These are phyloP conservation scores for Hydractinia echinata DNA, from an alignment of 30 jellyfish, hydroid and myxozoan species.

Conservation along the genomic window DNA sequence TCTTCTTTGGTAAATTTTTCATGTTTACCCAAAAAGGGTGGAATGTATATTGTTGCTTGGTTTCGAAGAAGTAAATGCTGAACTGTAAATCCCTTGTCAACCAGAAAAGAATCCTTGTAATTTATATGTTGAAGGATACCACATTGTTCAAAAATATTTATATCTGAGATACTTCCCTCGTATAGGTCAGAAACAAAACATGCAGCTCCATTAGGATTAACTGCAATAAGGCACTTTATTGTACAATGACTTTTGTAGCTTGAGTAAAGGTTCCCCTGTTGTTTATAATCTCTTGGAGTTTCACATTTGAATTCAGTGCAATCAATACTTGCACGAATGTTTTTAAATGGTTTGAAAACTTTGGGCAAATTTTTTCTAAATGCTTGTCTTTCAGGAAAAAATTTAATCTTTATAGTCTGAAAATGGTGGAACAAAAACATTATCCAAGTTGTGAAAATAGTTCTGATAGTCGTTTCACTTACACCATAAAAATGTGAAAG, in stretches of 20 bases:
- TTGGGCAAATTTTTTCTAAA: no score
- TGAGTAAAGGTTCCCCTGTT: conserved; percentile 49
- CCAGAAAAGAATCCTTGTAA: no score
- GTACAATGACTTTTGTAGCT: conserved; percentile 50
- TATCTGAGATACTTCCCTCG: conserved; percentile 72
- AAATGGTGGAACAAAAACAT: no score
- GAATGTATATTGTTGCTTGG: no score
- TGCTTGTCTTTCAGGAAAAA: no score
- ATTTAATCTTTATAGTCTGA: no score
- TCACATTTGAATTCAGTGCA: conserved; percentile 43
- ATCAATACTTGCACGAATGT: conserved; percentile 35
- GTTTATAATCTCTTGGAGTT: conserved; percentile 50
- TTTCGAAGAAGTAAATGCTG: no score
- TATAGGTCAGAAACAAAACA: conserved; percentile 56
- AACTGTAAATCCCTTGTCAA: no score
- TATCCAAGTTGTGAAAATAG: conserved; percentile 28
- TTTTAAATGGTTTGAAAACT: conserved; percentile 22
- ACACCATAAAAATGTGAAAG: conserved; percentile 36
- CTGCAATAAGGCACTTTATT: conserved; percentile 48
- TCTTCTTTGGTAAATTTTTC: conserved; percentile 43
- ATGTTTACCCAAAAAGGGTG: conserved; percentile 35
- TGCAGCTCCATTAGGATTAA: conserved; percentile 55
- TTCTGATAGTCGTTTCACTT: conserved; percentile 24
- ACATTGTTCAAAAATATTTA: no score
- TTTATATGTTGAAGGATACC: no score